These are phyloP conservation scores for Antheraea pernyi DNA, from an alignment of 1,140 invertebrate species.

Conservation along the genomic window DNA sequence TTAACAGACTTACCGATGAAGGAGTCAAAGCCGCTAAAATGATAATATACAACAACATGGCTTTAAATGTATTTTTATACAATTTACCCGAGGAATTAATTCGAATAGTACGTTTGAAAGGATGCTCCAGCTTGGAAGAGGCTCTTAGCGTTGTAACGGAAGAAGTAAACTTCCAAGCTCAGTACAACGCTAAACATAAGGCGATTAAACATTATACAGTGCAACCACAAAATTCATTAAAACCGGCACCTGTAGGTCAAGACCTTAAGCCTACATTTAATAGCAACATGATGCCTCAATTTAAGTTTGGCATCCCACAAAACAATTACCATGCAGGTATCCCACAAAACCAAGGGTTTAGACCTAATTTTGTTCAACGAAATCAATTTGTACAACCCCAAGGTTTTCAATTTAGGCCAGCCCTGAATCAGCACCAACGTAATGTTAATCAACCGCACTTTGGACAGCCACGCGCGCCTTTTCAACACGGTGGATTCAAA, in stretches of 20 bases:
- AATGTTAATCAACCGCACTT: background rate
- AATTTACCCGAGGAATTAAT: conserved; percentile 2
- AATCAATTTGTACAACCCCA: background rate
- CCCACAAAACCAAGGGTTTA: background rate
- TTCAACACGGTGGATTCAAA: background rate
- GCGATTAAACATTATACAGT: background rate
- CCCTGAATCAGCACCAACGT: background rate
- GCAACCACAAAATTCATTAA: background rate
- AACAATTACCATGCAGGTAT: background rate
- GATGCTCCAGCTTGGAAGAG: background rate
- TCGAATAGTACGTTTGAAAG: background rate
- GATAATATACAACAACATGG: conserved; percentile 11
- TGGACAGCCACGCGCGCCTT: background rate
- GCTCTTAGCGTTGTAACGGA: background rate
- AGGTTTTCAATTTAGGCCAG: background rate
- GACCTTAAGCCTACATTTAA: background rate
- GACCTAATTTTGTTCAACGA: background rate
- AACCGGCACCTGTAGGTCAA: background rate
- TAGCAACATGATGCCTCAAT: background rate
- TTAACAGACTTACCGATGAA: conserved; percentile 1
- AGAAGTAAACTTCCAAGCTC: conserved; percentile 3
- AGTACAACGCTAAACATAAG: background rate
- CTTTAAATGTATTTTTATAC: conserved; percentile 8
- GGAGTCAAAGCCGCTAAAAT: background rate
- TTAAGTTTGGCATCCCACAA: background rate